phyloP scores from a whole-genome alignment of 2,888 invertebrate species.

The Oscheius myriophilus region DNA sequence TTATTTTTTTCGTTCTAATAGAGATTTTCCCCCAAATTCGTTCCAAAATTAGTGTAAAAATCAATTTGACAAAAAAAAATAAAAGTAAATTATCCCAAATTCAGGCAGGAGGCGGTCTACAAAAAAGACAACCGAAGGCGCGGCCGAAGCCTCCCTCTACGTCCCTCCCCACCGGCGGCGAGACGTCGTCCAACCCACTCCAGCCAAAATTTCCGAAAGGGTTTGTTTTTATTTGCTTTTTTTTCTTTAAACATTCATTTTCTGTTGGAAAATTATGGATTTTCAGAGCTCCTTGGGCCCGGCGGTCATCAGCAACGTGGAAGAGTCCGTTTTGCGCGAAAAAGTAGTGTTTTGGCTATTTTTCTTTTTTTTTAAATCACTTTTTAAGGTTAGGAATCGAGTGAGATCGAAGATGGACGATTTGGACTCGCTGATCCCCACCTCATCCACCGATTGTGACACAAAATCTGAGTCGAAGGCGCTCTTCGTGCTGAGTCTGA shows the following conservation, averaged over 20 bases:
- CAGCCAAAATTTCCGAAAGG: too few relatives aligned
- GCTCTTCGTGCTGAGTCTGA: conserved; percentile 35
- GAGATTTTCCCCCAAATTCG: too few relatives aligned
- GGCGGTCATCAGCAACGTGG: conserved; percentile 29
- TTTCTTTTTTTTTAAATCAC: neutral
- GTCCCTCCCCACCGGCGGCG: conserved; percentile 47
- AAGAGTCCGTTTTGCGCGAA: conserved; percentile 32
- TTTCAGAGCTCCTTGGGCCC: conserved; percentile 15
- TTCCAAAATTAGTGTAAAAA: too few relatives aligned
- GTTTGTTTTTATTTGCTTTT: neutral
- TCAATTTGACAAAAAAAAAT: too few relatives aligned
- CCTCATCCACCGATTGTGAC: neutral
- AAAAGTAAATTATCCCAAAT: too few relatives aligned
- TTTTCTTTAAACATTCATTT: neutral
- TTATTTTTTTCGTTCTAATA: too few relatives aligned
- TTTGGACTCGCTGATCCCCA: conserved; percentile 16
- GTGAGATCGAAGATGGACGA: conserved; percentile 17
- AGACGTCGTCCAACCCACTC: too few relatives aligned
- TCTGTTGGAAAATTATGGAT: neutral
- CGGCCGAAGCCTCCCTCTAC: conserved; percentile 30
- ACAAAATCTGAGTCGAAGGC: conserved; percentile 1
- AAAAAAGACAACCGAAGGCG: neutral
- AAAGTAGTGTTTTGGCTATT: conserved; percentile 21
- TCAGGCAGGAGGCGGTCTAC: conserved; percentile 2
- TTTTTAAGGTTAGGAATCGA: conserved; percentile 22